Conservation (phyloP, 2,888 invertebrate species). For the Chalcis sispes region DNA sequence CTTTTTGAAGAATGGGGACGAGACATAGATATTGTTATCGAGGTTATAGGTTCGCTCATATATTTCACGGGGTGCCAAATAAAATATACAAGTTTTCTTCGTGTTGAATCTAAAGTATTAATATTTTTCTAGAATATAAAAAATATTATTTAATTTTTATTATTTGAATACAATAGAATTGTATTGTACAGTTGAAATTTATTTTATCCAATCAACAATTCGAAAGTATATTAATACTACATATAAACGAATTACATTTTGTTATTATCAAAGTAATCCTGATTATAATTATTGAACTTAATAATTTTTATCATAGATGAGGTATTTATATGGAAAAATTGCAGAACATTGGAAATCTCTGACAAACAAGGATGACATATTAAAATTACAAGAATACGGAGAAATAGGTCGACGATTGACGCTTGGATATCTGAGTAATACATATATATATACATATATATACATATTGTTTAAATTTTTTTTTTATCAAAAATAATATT, state of each 20-base stretch:
- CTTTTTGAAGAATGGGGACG: slow-evolving; percentile 40
- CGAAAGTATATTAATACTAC: background rate
- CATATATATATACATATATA: too few relatives aligned
- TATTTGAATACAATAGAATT: background rate
- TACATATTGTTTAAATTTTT: background rate
- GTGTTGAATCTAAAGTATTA: slow-evolving; percentile 33
- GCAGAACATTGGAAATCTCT: slow-evolving; percentile 27
- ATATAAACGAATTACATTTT: background rate
- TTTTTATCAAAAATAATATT: too few relatives aligned
- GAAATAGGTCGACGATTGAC: slow-evolving; percentile 8
- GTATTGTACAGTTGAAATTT: too few relatives aligned
- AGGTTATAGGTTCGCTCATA: slow-evolving; percentile 20
- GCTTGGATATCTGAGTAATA: slow-evolving; percentile 20
- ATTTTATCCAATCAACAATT: too few relatives aligned
- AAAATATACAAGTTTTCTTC: slow-evolving; percentile 28
- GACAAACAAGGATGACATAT: background rate
- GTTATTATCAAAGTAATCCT: background rate
- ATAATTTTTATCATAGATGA: slow-evolving; percentile 21
- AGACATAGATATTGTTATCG: slow-evolving; percentile 35
- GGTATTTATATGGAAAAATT: slow-evolving; percentile 21
- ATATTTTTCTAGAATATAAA: too few relatives aligned
- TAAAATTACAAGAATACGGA: slow-evolving; percentile 9
- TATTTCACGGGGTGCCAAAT: slow-evolving; percentile 28
- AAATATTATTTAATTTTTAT: background rate
- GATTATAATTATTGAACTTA: background rate